Base-by-base conservation (phyloP, 2,113 vertebrate species). In the Catharus minimus region DNA sequence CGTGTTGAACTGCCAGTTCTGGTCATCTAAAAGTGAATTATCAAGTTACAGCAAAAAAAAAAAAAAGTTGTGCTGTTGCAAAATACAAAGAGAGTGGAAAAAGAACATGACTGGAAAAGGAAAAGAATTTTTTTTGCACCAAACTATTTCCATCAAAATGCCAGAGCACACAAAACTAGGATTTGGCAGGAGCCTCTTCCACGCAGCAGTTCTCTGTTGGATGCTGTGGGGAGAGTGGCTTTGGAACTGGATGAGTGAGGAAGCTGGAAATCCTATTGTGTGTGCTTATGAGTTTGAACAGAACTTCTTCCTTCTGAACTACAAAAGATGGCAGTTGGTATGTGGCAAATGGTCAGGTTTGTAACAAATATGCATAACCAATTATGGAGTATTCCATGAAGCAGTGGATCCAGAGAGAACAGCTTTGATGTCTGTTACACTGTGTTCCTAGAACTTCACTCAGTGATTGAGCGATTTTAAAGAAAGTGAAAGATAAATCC, bases 1-100 rank as follows among this genome's bases (percentile, higher is more conserved):
- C 41, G 11, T 80, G 20, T 78, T 53, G 93, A 83, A 95, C 94
- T 90, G 92, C 85, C 86, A 91, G 93, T 96, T 92, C 95, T 93
- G 68, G 65, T 75, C 64, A 77, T 46, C 46, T 90, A 82, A 93
- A 96, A 95, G 57, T 83, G 88, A 91, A 77, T 69, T 62, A 77
- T 86, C 80, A 72, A 83, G 60, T 93, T 86, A 61, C 88, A 88
- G 57, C 20, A 61, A 53, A 81, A 91, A 86, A 61, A 53, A 91
- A 86, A 16, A 71, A 93, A 49, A 57, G 52, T 64, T 72, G 24
- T 82, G 19, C 57, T 9, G 0, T 61, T 83, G 32, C 28, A 78
- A 62, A 88, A 81, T 74, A 77, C 0, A 13, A 65, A 58, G 58
- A 73, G 55, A 86, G 67, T 80, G 86, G 86, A 88, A 94, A 91